Percentiles rank a stretch among this genome's conserved stretches.
These are phyloP conservation scores for Sarcophaga peregrina DNA, from an alignment of 1,140 invertebrate genomes.

Conservation along the genomic window DNA sequence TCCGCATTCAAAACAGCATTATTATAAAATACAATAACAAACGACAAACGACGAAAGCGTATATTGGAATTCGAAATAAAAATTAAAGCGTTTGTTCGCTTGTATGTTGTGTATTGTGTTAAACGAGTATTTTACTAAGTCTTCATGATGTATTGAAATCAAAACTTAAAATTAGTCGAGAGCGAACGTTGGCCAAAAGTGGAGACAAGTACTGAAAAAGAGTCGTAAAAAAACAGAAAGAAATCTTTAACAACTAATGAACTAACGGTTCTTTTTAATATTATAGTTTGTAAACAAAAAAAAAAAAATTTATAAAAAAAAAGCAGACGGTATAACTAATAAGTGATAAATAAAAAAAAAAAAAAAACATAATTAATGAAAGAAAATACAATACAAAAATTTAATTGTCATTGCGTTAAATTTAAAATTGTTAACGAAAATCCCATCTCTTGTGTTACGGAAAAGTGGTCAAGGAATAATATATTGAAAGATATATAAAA, in stretches of 20 bases:
- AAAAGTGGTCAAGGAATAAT: too few species aligned
- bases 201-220: neutral
- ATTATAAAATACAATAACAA: neutral
- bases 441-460: neutral
- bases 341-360: neutral
- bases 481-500: too few species aligned
- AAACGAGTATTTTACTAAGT: slow-evolving; percentile 9
- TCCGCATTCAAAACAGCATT: neutral
- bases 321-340: neutral
- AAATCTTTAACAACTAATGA: neutral
- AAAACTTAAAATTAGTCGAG: slow-evolving; percentile 33
- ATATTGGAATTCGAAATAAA: slow-evolving; percentile 7
- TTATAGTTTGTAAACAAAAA: neutral
- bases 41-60: slow-evolving; percentile 11
- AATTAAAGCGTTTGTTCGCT: neutral
- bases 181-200: slow-evolving; percentile 31
- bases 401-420: neutral
- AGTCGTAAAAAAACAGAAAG: neutral
- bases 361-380: too few species aligned
- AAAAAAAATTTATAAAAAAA: slow-evolving; percentile 26
- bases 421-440: neutral
- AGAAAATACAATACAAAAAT: neutral
- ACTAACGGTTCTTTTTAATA: slow-evolving; percentile 30
- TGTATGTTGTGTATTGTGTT: neutral
- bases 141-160: slow-evolving; percentile 32